Base-by-base conservation (phyloP, 2,797 vertebrate species). In the Rhodeus uyekii region DNA sequence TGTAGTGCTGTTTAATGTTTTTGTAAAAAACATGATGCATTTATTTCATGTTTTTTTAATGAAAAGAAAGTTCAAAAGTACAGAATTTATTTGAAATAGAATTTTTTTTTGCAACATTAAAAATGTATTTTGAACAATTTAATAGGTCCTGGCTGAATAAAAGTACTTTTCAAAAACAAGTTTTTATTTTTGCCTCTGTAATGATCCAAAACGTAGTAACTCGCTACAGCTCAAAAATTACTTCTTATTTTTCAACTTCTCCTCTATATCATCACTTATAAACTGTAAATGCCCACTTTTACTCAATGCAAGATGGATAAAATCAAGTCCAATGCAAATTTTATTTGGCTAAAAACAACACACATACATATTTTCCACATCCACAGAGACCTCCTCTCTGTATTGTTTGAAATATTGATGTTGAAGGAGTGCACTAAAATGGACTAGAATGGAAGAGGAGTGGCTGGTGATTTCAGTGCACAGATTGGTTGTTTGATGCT, bases 401-500 rank as follows among this genome's bases (percentile, higher is more conserved):
- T 44, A 46, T 34, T 44, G 22, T 65, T 1, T n/a, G 76, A 65
- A 78, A 48, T 39, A 50, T 24, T 65, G 44, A 65, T 50, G 44
- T 18, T 50, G 64, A 77, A 64, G 4, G 13, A 78, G 60, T 1
- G 8, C 29, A 78, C 9, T 63, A 46, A 76, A 76, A 46, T 76
- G 19, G 27, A 63, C 27, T 50, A 19, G 60, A 78, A 64, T 34
- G 8, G 60, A 65, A 65, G 14, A 64, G 60, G 42, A 50, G 44
- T 36, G 60, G 32, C 61, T 27, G 76, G 46, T 68, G 64, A 53
- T 79, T 68, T 79, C 48, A 69, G 3, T 9, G 34, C 24, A 68
- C 46, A 68, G 24, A 68, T 69, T 29, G 24, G 34, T 39, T 53
- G 77, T 79, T 36, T 58, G 76, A 39, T 58, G 46, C 46, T 79